These are phyloP conservation scores for Mionectes olivaceus DNA, from an alignment of 2,797 vertebrate species.

Conservation along the genomic window DNA sequence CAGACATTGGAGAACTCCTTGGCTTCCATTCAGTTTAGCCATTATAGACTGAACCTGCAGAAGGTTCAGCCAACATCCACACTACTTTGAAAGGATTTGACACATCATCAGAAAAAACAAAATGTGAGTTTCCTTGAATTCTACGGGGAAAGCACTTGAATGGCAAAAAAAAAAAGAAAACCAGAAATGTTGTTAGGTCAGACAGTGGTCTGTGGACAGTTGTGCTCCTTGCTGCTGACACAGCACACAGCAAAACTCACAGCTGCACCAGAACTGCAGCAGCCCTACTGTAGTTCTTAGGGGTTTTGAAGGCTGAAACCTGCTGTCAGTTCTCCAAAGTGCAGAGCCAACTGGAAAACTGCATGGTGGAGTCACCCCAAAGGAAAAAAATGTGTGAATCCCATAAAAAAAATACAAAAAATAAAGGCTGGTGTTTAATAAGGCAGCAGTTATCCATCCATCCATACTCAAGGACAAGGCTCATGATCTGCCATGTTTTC, in stretches of 20 bases:
- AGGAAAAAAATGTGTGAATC: not conserved
- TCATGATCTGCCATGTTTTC: not conserved
- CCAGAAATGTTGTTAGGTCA: not conserved
- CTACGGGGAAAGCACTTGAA: conserved; percentile 12
- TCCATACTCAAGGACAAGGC: not conserved
- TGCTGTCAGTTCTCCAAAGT: not conserved
- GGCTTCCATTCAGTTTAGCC: conserved; percentile 3
- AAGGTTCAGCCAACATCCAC: conserved; percentile 50
- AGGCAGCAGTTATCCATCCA: not conserved
- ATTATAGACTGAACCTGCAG: not conserved
- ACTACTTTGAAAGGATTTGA: conserved; percentile 2
- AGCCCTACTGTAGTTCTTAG: not conserved
- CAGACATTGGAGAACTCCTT: not conserved
- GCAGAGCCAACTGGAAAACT: not conserved
- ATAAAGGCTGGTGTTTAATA: not conserved
- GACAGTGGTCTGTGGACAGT: not conserved
- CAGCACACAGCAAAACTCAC: not conserved
- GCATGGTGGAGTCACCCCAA: not conserved
- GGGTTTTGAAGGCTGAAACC: not conserved
- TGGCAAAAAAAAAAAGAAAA: not conserved
- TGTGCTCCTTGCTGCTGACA: not conserved
- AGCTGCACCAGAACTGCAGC: not conserved
- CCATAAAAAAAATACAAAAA: not conserved
- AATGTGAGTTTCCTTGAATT: conserved; percentile 49
- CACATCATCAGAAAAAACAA: conserved; percentile 27